Percentiles rank a stretch among this genome's conserved stretches.
These are phyloP conservation scores for Dichetophora obliterata DNA, from an alignment of 2,888 invertebrate species.

Conservation along the genomic window DNA sequence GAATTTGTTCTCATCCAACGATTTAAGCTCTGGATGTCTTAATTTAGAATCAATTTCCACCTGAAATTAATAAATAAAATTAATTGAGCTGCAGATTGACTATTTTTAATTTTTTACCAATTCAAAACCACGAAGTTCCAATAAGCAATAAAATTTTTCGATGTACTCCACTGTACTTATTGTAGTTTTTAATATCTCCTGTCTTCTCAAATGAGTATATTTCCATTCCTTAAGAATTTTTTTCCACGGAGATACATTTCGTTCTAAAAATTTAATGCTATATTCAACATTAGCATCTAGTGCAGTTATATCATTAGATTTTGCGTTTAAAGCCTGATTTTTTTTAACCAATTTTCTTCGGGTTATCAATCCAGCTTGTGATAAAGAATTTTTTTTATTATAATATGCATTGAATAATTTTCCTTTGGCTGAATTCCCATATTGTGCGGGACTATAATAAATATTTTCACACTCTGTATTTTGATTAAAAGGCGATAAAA, in stretches of 20 bases:
- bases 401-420: neutral
- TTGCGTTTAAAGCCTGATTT: neutral
- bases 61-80: no score
- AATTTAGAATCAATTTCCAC: no score
- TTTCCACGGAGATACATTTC: neutral
- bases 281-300: neutral
- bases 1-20: no score
- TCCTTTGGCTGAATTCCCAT: neutral
- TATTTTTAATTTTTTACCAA: no score
- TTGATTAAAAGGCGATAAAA: neutral
- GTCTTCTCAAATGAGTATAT: neutral
- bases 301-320: neutral
- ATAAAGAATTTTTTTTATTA: neutral
- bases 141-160: neutral
- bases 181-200: neutral
- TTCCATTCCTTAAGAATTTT: neutral
- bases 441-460: neutral
- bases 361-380: neutral
- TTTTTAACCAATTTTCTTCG: neutral
- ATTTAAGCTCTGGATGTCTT: no score
- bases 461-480: neutral
- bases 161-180: neutral
- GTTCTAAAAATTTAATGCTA: neutral
- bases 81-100: no score
- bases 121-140: neutral